Evolutionary conservation across 2,797 vertebrate genomes (phyloP).

Genomic region (Apogon talboti): DNA sequence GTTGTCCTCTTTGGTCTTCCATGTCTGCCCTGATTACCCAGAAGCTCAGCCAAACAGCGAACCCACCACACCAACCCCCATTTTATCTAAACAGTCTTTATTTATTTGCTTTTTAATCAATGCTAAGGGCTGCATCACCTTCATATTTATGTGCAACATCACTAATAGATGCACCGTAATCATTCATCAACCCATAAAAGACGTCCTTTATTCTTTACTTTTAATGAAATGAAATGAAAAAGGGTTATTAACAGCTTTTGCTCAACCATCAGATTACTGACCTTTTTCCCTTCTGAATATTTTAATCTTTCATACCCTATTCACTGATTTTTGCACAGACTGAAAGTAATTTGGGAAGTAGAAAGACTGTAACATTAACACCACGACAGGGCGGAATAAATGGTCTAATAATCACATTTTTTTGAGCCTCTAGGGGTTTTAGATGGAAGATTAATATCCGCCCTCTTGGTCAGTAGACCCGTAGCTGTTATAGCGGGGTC

Average conservation of each 20-base stretch:
- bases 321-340: not conserved
- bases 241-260: not conserved
- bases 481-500: conserved; percentile 25
- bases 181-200: not conserved
- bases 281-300: not conserved
- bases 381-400: not conserved
- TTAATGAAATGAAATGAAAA: not conserved
- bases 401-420: conserved; percentile 24
- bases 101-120: too few relatives aligned
- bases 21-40: conserved; percentile 40
- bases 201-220: not conserved
- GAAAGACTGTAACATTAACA: conserved; percentile 10
- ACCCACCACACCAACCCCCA: too few relatives aligned
- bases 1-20: conserved; percentile 7
- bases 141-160: too few relatives aligned
- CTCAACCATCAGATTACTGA: too few relatives aligned
- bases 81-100: too few relatives aligned
- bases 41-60: conserved; percentile 24
- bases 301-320: conserved; percentile 6
- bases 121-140: too few relatives aligned
- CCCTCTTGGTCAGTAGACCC: conserved; percentile 16
- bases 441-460: conserved; percentile 27
- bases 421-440: not conserved
- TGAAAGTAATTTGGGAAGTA: conserved; percentile 6
- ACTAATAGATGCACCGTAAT: too few relatives aligned